These are phyloP conservation scores for Trichonephila clavata DNA, from an alignment of 1,140 invertebrate species.

Conservation along the genomic window DNA sequence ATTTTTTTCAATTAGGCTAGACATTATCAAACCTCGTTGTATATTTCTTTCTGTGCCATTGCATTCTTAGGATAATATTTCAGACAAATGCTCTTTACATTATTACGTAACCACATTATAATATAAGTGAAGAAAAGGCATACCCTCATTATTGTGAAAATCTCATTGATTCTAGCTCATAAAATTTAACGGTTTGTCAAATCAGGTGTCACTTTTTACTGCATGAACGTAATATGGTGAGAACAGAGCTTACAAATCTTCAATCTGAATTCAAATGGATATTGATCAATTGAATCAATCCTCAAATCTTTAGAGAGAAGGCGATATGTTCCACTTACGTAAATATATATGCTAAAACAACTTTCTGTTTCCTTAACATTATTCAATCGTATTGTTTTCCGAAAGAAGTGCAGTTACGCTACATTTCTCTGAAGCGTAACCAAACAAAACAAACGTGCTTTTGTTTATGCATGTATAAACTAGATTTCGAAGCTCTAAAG, in stretches of 20 bases:
- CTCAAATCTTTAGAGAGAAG: neutral
- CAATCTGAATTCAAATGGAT: neutral
- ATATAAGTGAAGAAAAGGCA: neutral
- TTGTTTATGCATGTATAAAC: neutral
- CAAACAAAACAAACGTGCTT: neutral
- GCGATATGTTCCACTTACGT: slow-evolving; percentile 11
- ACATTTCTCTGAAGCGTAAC: neutral
- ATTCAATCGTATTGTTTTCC: neutral
- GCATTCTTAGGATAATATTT: too few relatives aligned
- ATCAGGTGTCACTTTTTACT: neutral
- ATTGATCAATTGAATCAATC: neutral
- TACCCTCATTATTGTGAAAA: neutral
- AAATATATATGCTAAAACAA: neutral
- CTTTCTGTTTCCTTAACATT: neutral
- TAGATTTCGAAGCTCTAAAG: neutral
- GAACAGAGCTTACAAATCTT: neutral
- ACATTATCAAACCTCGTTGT: too few relatives aligned
- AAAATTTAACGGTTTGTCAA: neutral
- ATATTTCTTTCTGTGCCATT: too few relatives aligned
- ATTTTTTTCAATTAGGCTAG: too few relatives aligned
- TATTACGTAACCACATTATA: neutral
- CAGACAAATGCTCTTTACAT: too few relatives aligned
- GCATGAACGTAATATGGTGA: neutral
- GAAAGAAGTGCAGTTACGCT: neutral
- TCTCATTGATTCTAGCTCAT: neutral